Percentiles rank a stretch among this genome's conserved stretches.
These are phyloP conservation scores for Oxycera nigricornis DNA, from an alignment of 2,888 invertebrate species.

Conservation along the genomic window DNA sequence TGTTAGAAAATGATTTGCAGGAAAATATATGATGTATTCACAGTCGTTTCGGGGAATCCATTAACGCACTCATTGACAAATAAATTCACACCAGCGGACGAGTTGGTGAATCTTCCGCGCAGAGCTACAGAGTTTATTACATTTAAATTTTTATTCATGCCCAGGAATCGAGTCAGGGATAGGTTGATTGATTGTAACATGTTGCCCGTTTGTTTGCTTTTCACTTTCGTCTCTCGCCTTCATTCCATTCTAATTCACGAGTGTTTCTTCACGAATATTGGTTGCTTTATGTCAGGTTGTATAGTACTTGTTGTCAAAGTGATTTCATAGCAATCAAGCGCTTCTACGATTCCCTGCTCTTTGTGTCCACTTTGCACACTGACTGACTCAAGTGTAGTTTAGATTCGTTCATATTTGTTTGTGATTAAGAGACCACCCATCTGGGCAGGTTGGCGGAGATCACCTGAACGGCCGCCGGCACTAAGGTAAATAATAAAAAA, in stretches of 20 bases:
- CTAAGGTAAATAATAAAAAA: no score
- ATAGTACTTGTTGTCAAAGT: constrained; percentile 34
- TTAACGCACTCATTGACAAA: no score
- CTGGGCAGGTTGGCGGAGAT: not conserved
- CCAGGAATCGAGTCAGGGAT: not conserved
- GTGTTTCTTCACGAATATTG: constrained; percentile 40
- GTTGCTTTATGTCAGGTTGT: constrained; percentile 29
- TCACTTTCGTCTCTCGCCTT: constrained; percentile 27
- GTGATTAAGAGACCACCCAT: constrained; percentile 34
- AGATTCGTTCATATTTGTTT: constrained; percentile 28
- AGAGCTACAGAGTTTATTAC: no score
- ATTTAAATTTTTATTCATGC: no score
- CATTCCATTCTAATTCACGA: constrained; percentile 32
- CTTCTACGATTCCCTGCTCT: constrained; percentile 16
- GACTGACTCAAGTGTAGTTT: constrained; percentile 28
- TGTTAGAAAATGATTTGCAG: constrained; percentile 28
- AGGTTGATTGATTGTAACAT: not conserved
- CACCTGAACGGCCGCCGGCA: not conserved
- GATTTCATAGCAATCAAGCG: constrained; percentile 30
- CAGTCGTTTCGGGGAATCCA: not conserved
- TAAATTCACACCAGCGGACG: no score
- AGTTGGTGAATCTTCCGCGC: no score
- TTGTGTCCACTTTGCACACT: constrained; percentile 27
- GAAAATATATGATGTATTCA: not conserved
- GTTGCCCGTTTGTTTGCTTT: constrained; percentile 11